phyloP scores from a whole-genome alignment of 2,113 vertebrate species.

The Notarius quadriscutis region DNA sequence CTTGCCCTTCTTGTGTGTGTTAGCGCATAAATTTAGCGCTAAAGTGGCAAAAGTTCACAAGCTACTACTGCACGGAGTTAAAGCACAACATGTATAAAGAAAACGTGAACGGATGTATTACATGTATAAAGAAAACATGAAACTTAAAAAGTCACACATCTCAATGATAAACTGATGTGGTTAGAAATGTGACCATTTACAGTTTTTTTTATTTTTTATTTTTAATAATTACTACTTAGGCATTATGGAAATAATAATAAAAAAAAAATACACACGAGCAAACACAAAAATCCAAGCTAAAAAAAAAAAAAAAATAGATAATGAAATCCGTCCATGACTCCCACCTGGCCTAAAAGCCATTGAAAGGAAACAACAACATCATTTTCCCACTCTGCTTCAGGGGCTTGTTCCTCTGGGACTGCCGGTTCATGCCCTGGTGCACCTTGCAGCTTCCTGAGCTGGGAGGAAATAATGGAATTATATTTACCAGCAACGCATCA shows the following conservation, averaged over 20 bases:
- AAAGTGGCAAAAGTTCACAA: constrained; percentile 25
- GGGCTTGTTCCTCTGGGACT: constrained; percentile 55
- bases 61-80: background rate
- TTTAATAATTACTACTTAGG: background rate
- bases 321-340: constrained; percentile 50
- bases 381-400: constrained; percentile 47
- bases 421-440: constrained; percentile 50
- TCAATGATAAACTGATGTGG: background rate
- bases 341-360: constrained; percentile 60
- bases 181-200: background rate
- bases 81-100: constrained; percentile 13
- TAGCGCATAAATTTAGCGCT: constrained; percentile 52
- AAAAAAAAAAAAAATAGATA: constrained; percentile 18
- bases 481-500: constrained; percentile 74
- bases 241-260: background rate
- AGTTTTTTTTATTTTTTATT: background rate
- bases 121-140: background rate
- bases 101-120: background rate
- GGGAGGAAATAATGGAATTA: constrained; percentile 86
- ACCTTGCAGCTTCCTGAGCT: constrained; percentile 77
- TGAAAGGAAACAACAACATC: constrained; percentile 54
- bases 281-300: constrained; percentile 21
- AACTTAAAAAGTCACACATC: background rate
- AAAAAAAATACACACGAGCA: background rate
- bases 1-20: constrained; percentile 45